Evolutionary conservation across 2,888 invertebrate species (phyloP).

Genomic region (Geophilus truncorum): DNA sequence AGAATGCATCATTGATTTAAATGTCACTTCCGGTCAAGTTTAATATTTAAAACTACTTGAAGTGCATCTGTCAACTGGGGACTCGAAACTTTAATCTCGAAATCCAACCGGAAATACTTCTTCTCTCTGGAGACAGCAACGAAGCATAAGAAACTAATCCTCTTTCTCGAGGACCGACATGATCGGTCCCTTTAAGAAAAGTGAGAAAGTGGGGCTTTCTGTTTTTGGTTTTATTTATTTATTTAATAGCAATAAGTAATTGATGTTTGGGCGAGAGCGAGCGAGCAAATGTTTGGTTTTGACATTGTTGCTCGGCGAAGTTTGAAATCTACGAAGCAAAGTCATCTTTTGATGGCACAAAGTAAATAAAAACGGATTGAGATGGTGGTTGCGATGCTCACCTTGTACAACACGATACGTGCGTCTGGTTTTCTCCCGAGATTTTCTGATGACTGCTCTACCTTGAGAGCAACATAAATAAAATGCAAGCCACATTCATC

Average conservation of each 20-base stretch:
- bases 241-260: background rate
- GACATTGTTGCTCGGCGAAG: background rate
- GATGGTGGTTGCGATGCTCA: background rate
- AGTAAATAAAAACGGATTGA: background rate
- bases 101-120: too few species aligned
- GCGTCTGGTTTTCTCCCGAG: background rate
- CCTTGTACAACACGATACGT: slow-evolving; percentile 16
- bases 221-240: background rate
- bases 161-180: too few species aligned
- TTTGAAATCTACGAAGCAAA: background rate
- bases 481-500: slow-evolving; percentile 7
- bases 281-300: background rate
- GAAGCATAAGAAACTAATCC: too few species aligned
- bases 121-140: too few species aligned
- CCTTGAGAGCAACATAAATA: slow-evolving; percentile 12
- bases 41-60: too few species aligned
- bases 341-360: background rate
- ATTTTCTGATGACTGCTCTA: slow-evolving; percentile 7
- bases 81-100: too few species aligned
- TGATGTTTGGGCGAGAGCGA: too few species aligned
- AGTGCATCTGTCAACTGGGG: too few species aligned
- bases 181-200: too few species aligned
- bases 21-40: too few species aligned
- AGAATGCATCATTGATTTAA: too few species aligned
- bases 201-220: too few species aligned